These are phyloP conservation scores for Silurus lanzhouensis DNA, from an alignment of 2,797 vertebrate genomes.

Conservation along the genomic window DNA sequence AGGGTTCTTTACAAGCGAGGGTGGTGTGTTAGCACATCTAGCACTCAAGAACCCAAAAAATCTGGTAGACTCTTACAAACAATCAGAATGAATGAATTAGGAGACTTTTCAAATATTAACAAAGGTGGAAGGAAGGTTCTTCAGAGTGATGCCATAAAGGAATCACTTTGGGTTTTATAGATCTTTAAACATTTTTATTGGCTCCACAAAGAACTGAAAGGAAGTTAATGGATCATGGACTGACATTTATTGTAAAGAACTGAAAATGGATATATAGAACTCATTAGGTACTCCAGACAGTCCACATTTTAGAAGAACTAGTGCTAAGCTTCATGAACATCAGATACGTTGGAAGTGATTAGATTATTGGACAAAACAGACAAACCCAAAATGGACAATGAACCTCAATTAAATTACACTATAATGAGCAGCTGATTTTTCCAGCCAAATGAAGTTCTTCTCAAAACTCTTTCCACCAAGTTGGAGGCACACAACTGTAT, in stretches of 20 bases:
- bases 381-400: not conserved
- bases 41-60: not conserved
- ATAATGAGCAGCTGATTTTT: too few species aligned
- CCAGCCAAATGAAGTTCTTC: too few species aligned
- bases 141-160: not conserved
- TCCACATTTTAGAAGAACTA: not conserved
- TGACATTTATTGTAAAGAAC: not conserved
- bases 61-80: not conserved
- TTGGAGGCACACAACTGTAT: too few species aligned
- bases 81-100: not conserved
- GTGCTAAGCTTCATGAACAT: not conserved
- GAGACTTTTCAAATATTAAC: not conserved
- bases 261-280: not conserved
- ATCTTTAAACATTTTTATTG: not conserved
- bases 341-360: not conserved
- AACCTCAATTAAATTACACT: not conserved
- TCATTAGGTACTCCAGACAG: not conserved
- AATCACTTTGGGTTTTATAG: not conserved
- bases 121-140: not conserved
- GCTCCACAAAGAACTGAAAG: not conserved
- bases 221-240: not conserved
- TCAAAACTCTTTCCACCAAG: too few species aligned
- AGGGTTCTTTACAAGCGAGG: too few species aligned
- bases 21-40: not conserved
- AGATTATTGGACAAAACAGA: not conserved